Evolutionary conservation across 2,888 invertebrate species (phyloP).

Genomic region (Rotaria macrura): DNA sequence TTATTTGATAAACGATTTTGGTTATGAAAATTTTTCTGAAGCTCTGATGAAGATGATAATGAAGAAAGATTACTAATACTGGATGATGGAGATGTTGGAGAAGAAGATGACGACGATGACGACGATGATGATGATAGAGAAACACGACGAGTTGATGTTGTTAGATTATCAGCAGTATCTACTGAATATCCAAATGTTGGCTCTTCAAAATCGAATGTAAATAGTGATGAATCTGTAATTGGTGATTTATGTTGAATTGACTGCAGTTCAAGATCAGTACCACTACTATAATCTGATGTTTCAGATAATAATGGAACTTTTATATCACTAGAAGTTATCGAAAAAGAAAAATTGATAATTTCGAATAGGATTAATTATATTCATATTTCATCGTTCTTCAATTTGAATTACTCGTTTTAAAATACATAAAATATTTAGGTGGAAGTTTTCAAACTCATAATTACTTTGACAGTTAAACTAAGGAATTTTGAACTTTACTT

Average conservation of each 20-base stretch:
- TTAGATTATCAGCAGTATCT: no score
- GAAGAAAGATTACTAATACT: neutral
- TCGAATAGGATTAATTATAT: no score
- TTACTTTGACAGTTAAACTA: no score
- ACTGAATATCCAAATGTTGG: neutral
- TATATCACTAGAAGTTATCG: neutral
- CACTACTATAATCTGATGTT: slow-evolving; percentile 11
- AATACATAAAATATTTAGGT: no score
- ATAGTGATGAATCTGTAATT: neutral
- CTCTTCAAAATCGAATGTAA: neutral
- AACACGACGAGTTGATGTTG: neutral
- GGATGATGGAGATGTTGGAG: neutral
- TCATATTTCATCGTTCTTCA: no score
- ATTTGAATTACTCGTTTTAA: no score
- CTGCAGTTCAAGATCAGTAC: neutral
- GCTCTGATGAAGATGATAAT: neutral
- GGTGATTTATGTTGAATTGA: neutral
- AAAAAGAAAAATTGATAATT: neutral
- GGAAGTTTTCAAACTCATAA: no score
- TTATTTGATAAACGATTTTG: neutral
- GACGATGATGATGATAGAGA: neutral
- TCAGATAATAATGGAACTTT: neutral
- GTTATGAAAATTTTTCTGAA: neutral
- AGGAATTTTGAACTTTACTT: no score
- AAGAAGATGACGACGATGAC: neutral